Conservation (phyloP, 1,140 invertebrate genomes). For the Nylanderia fulva region DNA sequence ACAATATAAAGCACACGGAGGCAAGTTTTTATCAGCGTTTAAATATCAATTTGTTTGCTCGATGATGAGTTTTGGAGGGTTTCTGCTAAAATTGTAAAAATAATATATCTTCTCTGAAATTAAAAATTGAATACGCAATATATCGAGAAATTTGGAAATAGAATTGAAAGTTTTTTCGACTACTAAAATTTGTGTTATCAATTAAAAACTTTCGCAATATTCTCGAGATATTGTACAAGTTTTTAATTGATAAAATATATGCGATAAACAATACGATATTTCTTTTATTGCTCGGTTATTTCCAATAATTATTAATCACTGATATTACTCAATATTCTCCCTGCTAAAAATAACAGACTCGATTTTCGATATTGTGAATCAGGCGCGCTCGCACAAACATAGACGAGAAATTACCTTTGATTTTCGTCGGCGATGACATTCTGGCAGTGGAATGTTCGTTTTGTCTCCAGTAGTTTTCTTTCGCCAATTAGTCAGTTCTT, state of each 20-base stretch:
- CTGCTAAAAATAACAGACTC: conserved; percentile 52
- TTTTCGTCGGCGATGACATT: conserved; percentile 57
- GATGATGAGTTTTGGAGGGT: neutral
- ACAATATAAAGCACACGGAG: neutral
- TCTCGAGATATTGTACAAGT: too few species aligned
- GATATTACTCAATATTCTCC: neutral
- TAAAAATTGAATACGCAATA: neutral
- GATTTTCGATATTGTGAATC: conserved; percentile 58
- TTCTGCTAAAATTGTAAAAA: neutral
- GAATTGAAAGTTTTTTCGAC: neutral
- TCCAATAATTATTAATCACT: neutral
- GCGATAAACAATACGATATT: neutral
- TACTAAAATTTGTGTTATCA: conserved; percentile 35
- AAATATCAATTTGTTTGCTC: neutral
- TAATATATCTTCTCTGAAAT: neutral
- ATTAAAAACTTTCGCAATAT: neutral
- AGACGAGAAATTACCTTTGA: conserved; percentile 67
- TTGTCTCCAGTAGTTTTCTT: conserved; percentile 4
- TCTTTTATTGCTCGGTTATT: neutral
- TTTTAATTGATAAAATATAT: too few species aligned
- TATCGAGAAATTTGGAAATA: neutral
- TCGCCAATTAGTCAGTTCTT: neutral
- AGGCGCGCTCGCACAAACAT: conserved; percentile 29
- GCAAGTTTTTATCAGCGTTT: conserved; percentile 12
- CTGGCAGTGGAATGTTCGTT: conserved; percentile 22